Percentiles rank a stretch among this genome's conserved stretches.
These are phyloP conservation scores for Drosophila mulleri DNA, from an alignment of 2,888 invertebrate species.

Conservation along the genomic window DNA sequence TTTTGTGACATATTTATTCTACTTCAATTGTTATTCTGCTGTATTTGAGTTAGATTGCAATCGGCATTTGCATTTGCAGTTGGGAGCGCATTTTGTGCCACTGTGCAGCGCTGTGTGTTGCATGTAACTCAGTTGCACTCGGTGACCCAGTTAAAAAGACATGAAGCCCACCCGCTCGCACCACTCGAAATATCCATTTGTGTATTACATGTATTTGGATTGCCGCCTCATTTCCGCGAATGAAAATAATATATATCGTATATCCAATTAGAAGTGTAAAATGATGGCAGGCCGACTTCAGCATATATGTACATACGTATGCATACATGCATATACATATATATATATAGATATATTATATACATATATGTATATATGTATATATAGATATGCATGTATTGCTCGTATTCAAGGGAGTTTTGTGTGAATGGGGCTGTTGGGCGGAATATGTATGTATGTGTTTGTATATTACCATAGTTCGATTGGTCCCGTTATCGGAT, in stretches of 20 bases:
- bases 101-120: conserved; percentile 45
- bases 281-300: neutral
- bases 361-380: neutral
- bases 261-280: conserved; percentile 3
- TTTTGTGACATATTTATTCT: neutral
- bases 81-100: conserved; percentile 24
- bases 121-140: conserved; percentile 55
- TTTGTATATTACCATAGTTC: conserved; percentile 82
- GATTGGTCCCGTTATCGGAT: conserved; percentile 83
- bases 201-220: conserved; percentile 11
- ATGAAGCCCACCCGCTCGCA: conserved; percentile 24
- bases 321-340: neutral
- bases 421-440: neutral
- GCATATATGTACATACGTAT: neutral
- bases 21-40: neutral
- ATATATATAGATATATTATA: no score
- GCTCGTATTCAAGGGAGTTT: neutral
- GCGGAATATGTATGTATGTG: conserved; percentile 3
- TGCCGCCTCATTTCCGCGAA: conserved; percentile 20
- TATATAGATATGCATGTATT: neutral
- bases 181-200: conserved; percentile 22
- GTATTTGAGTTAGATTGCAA: neutral
- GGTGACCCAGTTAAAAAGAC: conserved; percentile 66
- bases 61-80: neutral
- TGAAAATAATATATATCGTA: conserved; percentile 3